Evolutionary conservation across 2,797 vertebrate species (phyloP).

Genomic region (Alectoris magna): DNA sequence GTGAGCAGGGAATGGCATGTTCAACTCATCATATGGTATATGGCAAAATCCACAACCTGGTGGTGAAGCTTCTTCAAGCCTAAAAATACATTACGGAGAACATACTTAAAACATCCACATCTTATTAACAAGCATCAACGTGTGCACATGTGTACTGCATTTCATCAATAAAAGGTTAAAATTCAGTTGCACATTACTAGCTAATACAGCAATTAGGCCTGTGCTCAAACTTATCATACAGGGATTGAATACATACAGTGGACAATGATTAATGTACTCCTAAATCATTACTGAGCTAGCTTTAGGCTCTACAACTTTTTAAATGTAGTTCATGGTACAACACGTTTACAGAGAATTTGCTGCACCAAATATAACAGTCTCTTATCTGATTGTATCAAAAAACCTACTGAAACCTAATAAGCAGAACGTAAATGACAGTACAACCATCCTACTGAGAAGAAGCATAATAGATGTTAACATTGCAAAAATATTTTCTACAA

Average conservation of each 20-base stretch:
- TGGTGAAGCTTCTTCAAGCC: slow-evolving; percentile 90
- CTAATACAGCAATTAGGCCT: background rate
- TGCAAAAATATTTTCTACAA: background rate
- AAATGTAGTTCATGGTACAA: background rate
- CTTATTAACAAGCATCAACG: background rate
- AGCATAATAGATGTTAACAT: background rate
- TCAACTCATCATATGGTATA: slow-evolving; percentile 97
- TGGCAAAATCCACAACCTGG: slow-evolving; percentile 95
- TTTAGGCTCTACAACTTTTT: background rate
- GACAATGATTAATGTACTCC: background rate
- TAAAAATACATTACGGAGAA: slow-evolving; percentile 70
- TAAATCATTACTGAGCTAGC: background rate
- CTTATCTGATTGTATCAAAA: background rate
- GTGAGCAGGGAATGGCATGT: slow-evolving; percentile 98
- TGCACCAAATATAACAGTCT: background rate
- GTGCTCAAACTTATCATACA: background rate
- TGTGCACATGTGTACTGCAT: background rate
- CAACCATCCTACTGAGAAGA: background rate
- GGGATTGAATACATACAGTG: background rate
- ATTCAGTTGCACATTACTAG: background rate
- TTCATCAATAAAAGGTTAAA: background rate
- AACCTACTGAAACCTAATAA: background rate
- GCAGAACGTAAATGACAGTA: background rate
- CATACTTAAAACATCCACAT: slow-evolving; percentile 31
- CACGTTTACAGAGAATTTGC: background rate